These are phyloP conservation scores for Caenorhabditis zanzibari DNA, from an alignment of 2,888 invertebrate species.

Conservation along the genomic window DNA sequence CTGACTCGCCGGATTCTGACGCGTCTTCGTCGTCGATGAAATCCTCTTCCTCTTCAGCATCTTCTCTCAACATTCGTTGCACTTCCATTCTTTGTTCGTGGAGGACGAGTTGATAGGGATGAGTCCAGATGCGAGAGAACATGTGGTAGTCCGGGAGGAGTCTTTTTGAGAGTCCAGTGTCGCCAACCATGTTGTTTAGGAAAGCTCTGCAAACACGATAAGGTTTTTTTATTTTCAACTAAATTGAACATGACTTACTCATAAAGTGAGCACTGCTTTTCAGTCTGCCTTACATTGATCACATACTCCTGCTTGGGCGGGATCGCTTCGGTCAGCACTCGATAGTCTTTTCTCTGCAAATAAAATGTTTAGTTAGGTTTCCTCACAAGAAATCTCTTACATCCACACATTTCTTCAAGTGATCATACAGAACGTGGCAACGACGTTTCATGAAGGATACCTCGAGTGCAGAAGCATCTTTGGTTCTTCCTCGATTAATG, in stretches of 20 bases:
- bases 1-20: slow-evolving; percentile 38
- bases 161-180: slow-evolving; percentile 67
- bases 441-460: slow-evolving; percentile 95
- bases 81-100: slow-evolving; percentile 84
- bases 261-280: slow-evolving; percentile 87
- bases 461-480: slow-evolving; percentile 92
- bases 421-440: slow-evolving; percentile 95
- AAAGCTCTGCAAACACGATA: slow-evolving; percentile 66
- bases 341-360: slow-evolving; percentile 79
- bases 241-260: slow-evolving; percentile 24
- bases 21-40: slow-evolving; percentile 68
- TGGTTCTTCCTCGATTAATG: slow-evolving; percentile 96
- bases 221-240: too few relatives aligned
- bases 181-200: slow-evolving; percentile 56
- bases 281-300: slow-evolving; percentile 90
- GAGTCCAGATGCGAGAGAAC: slow-evolving; percentile 86
- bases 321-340: slow-evolving; percentile 91
- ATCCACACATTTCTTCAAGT: slow-evolving; percentile 93
- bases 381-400: slow-evolving; percentile 80
- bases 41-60: slow-evolving; percentile 69
- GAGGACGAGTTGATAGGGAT: slow-evolving; percentile 86
- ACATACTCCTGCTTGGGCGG: slow-evolving; percentile 98
- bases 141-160: slow-evolving; percentile 86
- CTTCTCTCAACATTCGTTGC: slow-evolving; percentile 72
- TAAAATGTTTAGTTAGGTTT: not conserved